These are phyloP conservation scores for Drosophila tanythrix DNA, from an alignment of 2,888 invertebrate genomes.

Conservation along the genomic window DNA sequence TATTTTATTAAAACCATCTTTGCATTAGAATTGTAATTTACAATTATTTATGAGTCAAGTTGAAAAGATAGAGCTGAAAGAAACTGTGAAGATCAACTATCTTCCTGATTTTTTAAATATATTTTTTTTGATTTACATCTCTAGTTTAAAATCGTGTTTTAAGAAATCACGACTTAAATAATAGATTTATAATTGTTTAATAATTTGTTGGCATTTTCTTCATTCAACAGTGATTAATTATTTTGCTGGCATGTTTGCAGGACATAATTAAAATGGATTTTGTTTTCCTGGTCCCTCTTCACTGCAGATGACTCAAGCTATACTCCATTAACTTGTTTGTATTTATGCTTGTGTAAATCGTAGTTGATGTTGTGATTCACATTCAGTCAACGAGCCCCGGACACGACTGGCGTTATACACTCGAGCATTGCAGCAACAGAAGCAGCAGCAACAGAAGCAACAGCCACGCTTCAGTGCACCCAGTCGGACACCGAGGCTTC, in stretches of 20 bases:
- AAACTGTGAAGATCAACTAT: neutral
- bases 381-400: conserved; percentile 30
- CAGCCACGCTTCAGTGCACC: conserved; percentile 66
- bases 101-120: neutral
- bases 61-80: neutral
- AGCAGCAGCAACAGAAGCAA: conserved; percentile 34
- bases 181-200: neutral
- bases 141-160: neutral
- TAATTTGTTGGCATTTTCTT: neutral
- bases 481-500: conserved; percentile 19
- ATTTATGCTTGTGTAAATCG: conserved; percentile 4
- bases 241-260: neutral
- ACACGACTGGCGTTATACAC: conserved; percentile 38
- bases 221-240: neutral
- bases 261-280: neutral
- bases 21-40: neutral
- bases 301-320: conserved; percentile 2
- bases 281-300: neutral
- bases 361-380: conserved; percentile 41
- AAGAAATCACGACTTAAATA: neutral
- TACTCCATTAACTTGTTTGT: neutral
- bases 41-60: neutral
- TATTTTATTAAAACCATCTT: neutral
- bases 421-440: conserved; percentile 40
- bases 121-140: neutral